Conservation (phyloP, 2,888 invertebrate species). For the Melieria picta region DNA sequence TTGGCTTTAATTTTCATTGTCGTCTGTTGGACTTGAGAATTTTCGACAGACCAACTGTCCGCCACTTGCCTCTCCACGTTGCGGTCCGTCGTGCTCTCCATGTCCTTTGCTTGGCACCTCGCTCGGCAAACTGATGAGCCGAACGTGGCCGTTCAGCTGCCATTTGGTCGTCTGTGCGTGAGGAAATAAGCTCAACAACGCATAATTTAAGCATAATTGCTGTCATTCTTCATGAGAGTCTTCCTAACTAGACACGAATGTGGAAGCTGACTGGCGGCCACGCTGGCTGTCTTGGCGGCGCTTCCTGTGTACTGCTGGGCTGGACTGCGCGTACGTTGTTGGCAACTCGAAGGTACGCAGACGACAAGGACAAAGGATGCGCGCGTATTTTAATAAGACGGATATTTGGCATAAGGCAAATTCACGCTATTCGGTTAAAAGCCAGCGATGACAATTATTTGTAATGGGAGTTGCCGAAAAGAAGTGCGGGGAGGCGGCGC, state of each 20-base stretch:
- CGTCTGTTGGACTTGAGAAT: no score
- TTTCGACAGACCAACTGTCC: no score
- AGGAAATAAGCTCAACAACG: slow-evolving; percentile 43
- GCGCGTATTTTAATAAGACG: slow-evolving; percentile 5
- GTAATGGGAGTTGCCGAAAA: slow-evolving; percentile 1
- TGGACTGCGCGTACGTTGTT: no score
- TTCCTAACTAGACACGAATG: neutral
- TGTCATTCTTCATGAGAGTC: slow-evolving; percentile 57
- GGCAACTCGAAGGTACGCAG: no score
- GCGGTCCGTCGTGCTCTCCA: neutral
- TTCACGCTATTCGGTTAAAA: slow-evolving; percentile 16
- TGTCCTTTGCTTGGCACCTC: neutral
- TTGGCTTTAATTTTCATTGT: no score
- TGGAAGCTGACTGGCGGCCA: no score
- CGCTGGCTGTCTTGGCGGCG: no score
- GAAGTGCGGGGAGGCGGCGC: neutral
- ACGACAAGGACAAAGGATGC: no score
- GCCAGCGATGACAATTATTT: slow-evolving; percentile 20
- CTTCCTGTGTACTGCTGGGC: no score
- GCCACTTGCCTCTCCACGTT: neutral
- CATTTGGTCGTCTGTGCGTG: slow-evolving; percentile 6
- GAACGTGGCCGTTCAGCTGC: no score
- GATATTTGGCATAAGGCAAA: slow-evolving; percentile 16
- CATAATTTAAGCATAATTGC: slow-evolving; percentile 61
- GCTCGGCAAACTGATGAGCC: no score